Percentiles rank a stretch among this genome's conserved stretches.
Evolutionary conservation across 2,888 invertebrate species (phyloP).

Genomic region (Spialia ferax): DNA sequence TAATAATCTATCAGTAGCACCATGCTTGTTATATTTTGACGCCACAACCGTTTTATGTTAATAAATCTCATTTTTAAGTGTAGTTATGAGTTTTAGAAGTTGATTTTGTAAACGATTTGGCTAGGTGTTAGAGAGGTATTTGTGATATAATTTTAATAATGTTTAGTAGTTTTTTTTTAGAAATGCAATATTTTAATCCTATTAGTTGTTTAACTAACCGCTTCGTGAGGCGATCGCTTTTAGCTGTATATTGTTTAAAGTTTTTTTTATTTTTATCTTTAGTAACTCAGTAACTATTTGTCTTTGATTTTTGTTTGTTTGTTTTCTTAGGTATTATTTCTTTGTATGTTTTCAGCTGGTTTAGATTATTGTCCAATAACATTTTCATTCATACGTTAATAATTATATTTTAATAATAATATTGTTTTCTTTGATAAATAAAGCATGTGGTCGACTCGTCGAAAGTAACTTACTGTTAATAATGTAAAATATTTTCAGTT

Average conservation of each 20-base stretch:
- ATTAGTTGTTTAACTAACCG: constrained; percentile 25
- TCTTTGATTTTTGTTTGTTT: constrained; percentile 15
- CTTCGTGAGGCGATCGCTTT: constrained; percentile 23
- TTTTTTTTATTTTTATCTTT: constrained; percentile 36
- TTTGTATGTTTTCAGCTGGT: constrained; percentile 22
- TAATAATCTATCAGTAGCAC: background rate
- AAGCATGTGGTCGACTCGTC: background rate
- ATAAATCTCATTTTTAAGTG: constrained; percentile 34
- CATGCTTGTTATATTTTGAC: constrained; percentile 9
- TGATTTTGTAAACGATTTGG: constrained; percentile 45
- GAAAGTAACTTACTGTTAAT: background rate
- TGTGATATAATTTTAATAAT: constrained; percentile 54
- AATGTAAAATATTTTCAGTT: background rate
- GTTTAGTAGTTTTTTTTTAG: constrained; percentile 49
- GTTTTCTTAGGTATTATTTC: constrained; percentile 14
- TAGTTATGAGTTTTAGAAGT: constrained; percentile 7
- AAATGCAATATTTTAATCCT: constrained; percentile 36
- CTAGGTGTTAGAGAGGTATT: constrained; percentile 47
- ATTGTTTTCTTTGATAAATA: background rate
- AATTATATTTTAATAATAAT: background rate
- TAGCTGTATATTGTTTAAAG: constrained; percentile 21
- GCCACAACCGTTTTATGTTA: constrained; percentile 1
- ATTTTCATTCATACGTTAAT: background rate
- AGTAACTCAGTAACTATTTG: constrained; percentile 29
- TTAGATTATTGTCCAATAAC: background rate